phyloP scores from a whole-genome alignment of 2,797 vertebrate genomes.

The Podarcis lilfordi region DNA sequence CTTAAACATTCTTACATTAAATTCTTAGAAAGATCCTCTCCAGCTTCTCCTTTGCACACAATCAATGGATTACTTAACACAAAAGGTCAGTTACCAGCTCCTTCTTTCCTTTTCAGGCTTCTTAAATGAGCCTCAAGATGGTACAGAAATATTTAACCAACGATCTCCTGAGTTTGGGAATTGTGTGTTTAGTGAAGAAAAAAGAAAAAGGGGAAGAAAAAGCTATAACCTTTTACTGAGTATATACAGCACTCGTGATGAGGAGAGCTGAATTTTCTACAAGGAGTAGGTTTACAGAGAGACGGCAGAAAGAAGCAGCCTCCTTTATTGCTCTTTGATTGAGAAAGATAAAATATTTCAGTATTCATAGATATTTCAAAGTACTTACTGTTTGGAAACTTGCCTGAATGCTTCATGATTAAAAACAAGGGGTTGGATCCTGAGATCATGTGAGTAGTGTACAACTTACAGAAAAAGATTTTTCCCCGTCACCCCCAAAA shows the following conservation, averaged over 20 bases:
- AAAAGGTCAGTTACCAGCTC: conserved; percentile 45
- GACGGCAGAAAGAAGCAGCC: background rate
- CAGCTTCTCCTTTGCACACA: conserved; percentile 43
- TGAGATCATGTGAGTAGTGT: background rate
- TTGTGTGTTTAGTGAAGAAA: conserved; percentile 36
- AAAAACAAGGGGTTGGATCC: background rate
- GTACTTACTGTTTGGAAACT: background rate
- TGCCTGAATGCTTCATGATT: background rate
- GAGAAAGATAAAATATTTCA: background rate
- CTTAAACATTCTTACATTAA: conserved; percentile 42
- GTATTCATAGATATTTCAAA: background rate
- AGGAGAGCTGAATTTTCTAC: conserved; percentile 12
- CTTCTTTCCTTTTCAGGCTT: conserved; percentile 45
- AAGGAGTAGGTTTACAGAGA: conserved; percentile 17
- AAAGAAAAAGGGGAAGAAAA: background rate
- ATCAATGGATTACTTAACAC: conserved; percentile 57
- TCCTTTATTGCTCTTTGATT: background rate
- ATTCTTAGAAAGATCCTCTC: conserved; percentile 34
- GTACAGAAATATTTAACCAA: conserved; percentile 37
- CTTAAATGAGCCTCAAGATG: conserved; percentile 45
- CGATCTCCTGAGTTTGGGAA: conserved; percentile 42
- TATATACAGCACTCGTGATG: conserved; percentile 12
- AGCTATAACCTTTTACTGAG: conserved; percentile 25
- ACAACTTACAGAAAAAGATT: background rate
- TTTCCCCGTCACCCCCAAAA: background rate